Base-by-base conservation (phyloP, 2,797 vertebrate genomes). In the Pachyuromys duprasi region DNA sequence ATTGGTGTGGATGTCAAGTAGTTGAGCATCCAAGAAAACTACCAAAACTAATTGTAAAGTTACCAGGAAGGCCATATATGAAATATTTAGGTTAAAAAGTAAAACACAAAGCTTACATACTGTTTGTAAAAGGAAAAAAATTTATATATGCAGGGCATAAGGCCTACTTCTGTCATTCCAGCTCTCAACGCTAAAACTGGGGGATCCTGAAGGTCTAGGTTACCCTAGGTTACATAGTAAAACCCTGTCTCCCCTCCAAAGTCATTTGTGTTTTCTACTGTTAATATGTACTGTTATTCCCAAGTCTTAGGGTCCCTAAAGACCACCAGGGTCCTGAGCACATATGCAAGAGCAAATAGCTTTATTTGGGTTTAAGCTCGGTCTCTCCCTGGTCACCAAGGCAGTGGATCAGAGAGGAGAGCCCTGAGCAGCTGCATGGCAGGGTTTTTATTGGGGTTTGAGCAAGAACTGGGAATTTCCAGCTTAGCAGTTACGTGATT, bases 41-140 rank as follows among this genome's bases (percentile, higher is more conserved):
- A 72, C 36, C 76, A 94, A 84, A 93, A 95, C 28, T 28, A 89
- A 33, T 49, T 55, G 67, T 70, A 89, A 93, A 84, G 57, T 95
- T 79, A 80, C 0, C 70, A 89, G 67, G n/a, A 84, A 78, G 24
- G 53, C 3, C 31, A 53, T 74, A 80, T 70, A 36, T 26, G 75
- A 12, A 94, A 1, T 70, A 75, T 60, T 24, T 86, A 70, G 31
- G 69, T 11, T 13, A 20, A 33, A 90, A 62, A 36, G 49, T 74
- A 36, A 28, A n/a, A 89, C n/a, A 90, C 33, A 57, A 22, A 22
- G 12, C 36, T 87, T 69, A 74, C 13, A 1, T 12, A 45, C 26
- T 88, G 9, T 75, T 75, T 74, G 18, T 42, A 72, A 57, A 69
- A 57, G 49, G 67, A 57, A 87, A 57, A 57, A 28, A 60, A 65